Base-by-base conservation (phyloP, 2,888 invertebrate genomes). In the Drosophila limbata region DNA sequence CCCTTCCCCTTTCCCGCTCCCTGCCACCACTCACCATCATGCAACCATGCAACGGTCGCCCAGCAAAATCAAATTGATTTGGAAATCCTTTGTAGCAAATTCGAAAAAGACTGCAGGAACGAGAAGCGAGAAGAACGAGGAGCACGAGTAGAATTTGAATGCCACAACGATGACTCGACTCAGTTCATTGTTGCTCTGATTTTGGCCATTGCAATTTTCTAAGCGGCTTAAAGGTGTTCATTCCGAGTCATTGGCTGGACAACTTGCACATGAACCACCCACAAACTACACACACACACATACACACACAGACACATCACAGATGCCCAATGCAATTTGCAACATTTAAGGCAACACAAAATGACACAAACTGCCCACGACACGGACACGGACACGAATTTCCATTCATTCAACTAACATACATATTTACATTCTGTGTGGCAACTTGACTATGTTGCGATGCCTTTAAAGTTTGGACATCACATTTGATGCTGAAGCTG, bases 181-280 rank as follows among this genome's bases (percentile, higher is more conserved):
- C 52, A 15, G 50, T 65, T 60, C 66, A 78, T 79, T 83, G 63
- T 73, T 69, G 60, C 67, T 60, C 50, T 59, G 74, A 64, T 80
- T 84, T 83, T 73, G 74, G 64, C 62, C 75, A 77, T 76, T 75
- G 84, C 79, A 82, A 81, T 82, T 81, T 84, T 84, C 64, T 77
- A 84, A 88, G 86, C 81, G 84, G 88, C 88, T 88, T 88, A 85
- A 88, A 88, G 81, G 76, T 85, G 88, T 88, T 85, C 82, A 77
- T 77, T 85, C 77, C 81, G 72, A 77, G 73, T 84, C 83, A 77
- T 85, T 87, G 83, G 59, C 61, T 70, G 42, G 47, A 45, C 57
- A 47, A 56, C 60, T 55, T 21, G 51, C 33, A 35, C 37, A 9
- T 33, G 21, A 44, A 15, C 31, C 28, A 9, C 28, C 28, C 28